These are phyloP conservation scores for Caenorhabditis angaria DNA, from an alignment of 2,888 invertebrate genomes.

Conservation along the genomic window DNA sequence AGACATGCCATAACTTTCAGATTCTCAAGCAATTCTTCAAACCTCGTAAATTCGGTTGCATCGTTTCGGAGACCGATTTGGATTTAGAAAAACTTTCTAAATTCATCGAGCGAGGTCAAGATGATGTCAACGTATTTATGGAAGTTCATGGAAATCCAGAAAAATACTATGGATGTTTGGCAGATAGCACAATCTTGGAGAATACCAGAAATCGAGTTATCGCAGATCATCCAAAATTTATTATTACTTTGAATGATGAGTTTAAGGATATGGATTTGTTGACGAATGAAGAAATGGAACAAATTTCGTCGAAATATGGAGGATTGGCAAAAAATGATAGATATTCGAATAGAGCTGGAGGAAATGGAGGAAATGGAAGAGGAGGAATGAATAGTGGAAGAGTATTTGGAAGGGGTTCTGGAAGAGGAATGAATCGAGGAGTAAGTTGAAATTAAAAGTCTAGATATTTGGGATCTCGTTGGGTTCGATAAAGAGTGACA, in stretches of 20 bases:
- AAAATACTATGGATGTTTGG: constrained; percentile 57
- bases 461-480: constrained; percentile 20
- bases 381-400: constrained; percentile 32
- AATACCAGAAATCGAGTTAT: constrained; percentile 64
- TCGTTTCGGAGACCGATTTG: constrained; percentile 63
- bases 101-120: constrained; percentile 59
- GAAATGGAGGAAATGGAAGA: constrained; percentile 36
- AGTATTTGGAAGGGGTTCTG: constrained; percentile 36
- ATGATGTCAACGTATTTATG: constrained; percentile 62
- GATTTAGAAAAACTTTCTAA: constrained; percentile 57
- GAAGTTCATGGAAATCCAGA: constrained; percentile 47
- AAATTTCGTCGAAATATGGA: constrained; percentile 26
- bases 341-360: constrained; percentile 11
- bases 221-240: constrained; percentile 58
- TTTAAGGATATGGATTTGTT: constrained; percentile 31
- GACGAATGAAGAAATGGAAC: constrained; percentile 26
- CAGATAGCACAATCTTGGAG: constrained; percentile 59
- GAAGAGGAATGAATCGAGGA: constrained; percentile 20
- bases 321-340: constrained; percentile 24
- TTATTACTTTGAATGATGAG: constrained; percentile 52
- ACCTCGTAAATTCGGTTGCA: constrained; percentile 57
- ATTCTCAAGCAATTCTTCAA: constrained; percentile 58
- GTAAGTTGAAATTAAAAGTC: constrained; percentile 13
- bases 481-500: no score
- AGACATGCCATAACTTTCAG: constrained; percentile 27